Evolutionary conservation across 2,888 invertebrate species (phyloP), one percentile per base, ranked within the genome.

Genomic region (Conus canariensis): DNA sequence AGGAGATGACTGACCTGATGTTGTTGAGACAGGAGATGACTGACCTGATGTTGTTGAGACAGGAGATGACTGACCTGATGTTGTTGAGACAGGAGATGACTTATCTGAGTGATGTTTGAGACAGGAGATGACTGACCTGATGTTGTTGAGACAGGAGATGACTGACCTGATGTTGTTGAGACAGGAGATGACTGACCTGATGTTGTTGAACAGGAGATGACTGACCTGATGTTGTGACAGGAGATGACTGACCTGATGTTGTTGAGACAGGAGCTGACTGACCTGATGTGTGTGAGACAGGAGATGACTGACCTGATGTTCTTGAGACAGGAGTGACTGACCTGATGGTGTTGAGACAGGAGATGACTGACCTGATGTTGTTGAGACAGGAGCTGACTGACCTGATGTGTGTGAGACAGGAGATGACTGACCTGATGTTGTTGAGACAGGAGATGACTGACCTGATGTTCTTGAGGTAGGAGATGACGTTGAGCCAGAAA

Each of bases 401-500:
- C 30, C 30, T 30, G 30, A 30, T 2, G 30, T n/a, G 30, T 30
- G n/a, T 30, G 30, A 30, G 30, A 30, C 30, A 30, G 30, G 30
- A 30, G 30, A 30, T 30, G 30, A 30, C 30, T 30, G 30, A 30
- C 30, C 30, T 30, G 30, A 30, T 30, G 30, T 30, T 30, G 30
- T 30, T 30, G 30, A 1, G 30, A 30, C 30, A 30, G 30, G 30
- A 16, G 12, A 12, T 64, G 60, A 91, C 94, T 96, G 95, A 99
- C 99, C 98, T 98, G 93, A 99, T 98, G 16, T 91, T 99, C 91
- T 97, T 98, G 88, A 99, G 97, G 92, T 98, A 98, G 0, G 99
- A 98, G 93, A 99, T 97, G 92, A 99, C 98, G 94, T 98, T 98
- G 97, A 99, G 98, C 99, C 99, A 99, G 93, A 99, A 97, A 95